Base-by-base conservation (phyloP, 2,797 vertebrate species). In the Neostethus bicornis region DNA sequence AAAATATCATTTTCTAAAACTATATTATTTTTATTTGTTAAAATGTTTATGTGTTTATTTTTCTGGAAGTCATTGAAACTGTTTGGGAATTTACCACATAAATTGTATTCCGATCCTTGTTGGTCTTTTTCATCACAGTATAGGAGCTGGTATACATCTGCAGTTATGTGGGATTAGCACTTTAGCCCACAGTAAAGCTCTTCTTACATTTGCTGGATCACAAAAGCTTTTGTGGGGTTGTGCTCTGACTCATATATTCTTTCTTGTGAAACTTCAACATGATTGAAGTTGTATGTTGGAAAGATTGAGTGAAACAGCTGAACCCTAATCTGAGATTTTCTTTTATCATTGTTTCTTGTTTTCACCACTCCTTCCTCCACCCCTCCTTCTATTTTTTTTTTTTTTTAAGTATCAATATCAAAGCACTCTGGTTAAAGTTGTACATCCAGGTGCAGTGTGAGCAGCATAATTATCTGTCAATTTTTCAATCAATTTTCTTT, bases 121-220 rank as follows among this genome's bases (percentile, higher is more conserved):
- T 39, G 44, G 21, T 31, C 31, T 32, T 31, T 13, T 46, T 24
- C 29, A 37, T 35, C 3, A 21, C 19, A 45, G 9, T 19, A 39
- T 11, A 39, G 38, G n/a, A 19, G 35, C 11, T 39, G 31, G 32
- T 21, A 21, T 24, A 21, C 34, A 25, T 28, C 26, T 37, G 17
- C n/a, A 16, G 5, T 35, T 51, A 7, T 50, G 44, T 50, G 55
- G 14, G 17, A 70, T 60, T 23, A 46, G 23, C 5, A 2, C 24
- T 37, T 17, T 13, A 12, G 34, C 3, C 26, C 24, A 48, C 28
- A 14, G 16, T 13, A 46, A 23, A 46, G 20, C 5, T 19, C 13
- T 8, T 43, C 3, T 11, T 12, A 37, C 17, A 41, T 31, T 60
- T 35, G 37, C 35, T 25, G 43, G 11, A 29, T 20, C 2, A 4